Conservation (phyloP, 2,797 vertebrate species). For the Poecilia picta region DNA sequence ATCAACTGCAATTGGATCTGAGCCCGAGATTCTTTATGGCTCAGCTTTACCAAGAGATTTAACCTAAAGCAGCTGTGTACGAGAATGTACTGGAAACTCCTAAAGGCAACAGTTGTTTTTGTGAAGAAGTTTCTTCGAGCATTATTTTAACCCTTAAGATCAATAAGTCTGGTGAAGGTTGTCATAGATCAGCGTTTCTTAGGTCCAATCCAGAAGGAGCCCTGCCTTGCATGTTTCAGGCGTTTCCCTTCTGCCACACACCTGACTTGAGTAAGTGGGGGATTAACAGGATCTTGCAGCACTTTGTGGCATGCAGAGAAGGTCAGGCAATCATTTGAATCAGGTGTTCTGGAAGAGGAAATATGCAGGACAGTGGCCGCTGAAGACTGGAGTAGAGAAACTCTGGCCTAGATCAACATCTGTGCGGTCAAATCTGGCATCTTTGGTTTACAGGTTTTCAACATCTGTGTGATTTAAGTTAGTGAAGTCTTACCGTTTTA, state of each 20-base stretch:
- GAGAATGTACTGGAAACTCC: neutral
- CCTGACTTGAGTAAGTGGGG: too few relatives aligned
- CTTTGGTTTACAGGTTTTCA: neutral
- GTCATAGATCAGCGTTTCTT: neutral
- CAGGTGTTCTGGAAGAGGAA: too few relatives aligned
- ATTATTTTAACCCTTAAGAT: neutral
- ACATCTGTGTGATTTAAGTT: neutral
- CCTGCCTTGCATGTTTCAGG: too few relatives aligned
- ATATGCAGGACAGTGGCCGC: too few relatives aligned
- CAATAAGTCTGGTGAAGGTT: neutral
- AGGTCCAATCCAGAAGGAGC: too few relatives aligned
- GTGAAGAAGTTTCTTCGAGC: neutral
- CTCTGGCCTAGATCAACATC: neutral
- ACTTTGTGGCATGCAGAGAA: too few relatives aligned
- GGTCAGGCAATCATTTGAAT: too few relatives aligned
- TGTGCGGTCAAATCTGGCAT: neutral
- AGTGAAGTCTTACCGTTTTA: neutral
- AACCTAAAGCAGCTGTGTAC: slow-evolving; percentile 26
- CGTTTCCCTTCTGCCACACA: too few relatives aligned
- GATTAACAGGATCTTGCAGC: too few relatives aligned
- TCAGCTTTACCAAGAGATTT: slow-evolving; percentile 14
- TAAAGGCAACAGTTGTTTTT: neutral
- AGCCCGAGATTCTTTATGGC: slow-evolving; percentile 22
- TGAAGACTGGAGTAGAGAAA: too few relatives aligned
- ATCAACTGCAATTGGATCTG: slow-evolving; percentile 2